These are phyloP conservation scores for Wasmannia auropunctata DNA, from an alignment of 1,140 invertebrate genomes.

Conservation along the genomic window DNA sequence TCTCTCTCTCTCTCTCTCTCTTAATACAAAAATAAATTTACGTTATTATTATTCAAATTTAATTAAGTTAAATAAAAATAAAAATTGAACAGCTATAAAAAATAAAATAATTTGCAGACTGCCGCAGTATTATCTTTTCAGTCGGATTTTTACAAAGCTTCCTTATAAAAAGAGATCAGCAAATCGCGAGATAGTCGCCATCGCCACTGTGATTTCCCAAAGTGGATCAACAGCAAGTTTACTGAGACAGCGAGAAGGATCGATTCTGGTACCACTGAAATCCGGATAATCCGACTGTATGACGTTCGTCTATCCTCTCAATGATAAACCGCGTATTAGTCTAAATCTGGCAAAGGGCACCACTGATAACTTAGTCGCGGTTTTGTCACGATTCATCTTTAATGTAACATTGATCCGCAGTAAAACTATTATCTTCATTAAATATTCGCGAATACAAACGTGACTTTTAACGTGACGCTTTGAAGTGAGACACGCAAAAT, in stretches of 20 bases:
- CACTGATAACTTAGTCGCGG: constrained; percentile 29
- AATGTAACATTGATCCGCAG: constrained; percentile 14
- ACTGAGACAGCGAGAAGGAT: constrained; percentile 38
- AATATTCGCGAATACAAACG: neutral
- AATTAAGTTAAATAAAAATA: too few species aligned
- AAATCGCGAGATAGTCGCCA: constrained; percentile 5
- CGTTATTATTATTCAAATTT: neutral
- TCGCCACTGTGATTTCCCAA: neutral
- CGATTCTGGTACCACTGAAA: constrained; percentile 40
- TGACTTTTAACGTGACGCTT: neutral
- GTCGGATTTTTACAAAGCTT: neutral
- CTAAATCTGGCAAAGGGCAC: constrained; percentile 36
- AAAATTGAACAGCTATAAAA: neutral
- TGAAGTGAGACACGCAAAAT: neutral
- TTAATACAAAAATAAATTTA: neutral
- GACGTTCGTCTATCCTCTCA: constrained; percentile 38
- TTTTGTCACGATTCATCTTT: constrained; percentile 10
- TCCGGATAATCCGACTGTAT: constrained; percentile 63
- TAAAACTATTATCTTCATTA: constrained; percentile 6
- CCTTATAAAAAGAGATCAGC: neutral
- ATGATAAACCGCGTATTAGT: constrained; percentile 46
- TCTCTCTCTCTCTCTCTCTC: neutral
- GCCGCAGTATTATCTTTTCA: neutral
- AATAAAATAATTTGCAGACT: neutral
- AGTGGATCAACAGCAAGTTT: constrained; percentile 58